Evolutionary conservation across 2,888 invertebrate species (phyloP).

Genomic region (Agrilus biguttatus): DNA sequence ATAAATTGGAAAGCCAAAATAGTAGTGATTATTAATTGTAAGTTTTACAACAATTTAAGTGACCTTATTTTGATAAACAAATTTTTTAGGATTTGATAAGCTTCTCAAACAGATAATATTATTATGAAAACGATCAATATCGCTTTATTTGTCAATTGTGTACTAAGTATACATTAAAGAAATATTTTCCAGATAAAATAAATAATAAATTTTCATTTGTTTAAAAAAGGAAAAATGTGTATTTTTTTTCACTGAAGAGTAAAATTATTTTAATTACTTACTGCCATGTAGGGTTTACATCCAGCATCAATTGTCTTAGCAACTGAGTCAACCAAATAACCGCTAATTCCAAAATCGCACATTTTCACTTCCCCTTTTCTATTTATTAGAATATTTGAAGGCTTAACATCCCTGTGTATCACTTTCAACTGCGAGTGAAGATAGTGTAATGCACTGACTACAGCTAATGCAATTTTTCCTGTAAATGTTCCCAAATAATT

Average conservation of each 20-base stretch:
- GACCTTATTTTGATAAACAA: too few relatives aligned
- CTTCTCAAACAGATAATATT: too few relatives aligned
- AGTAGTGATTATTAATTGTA: too few relatives aligned
- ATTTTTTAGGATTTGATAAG: too few relatives aligned
- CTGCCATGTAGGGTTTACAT: constrained; percentile 98
- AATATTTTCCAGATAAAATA: too few relatives aligned
- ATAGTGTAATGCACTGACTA: constrained; percentile 88
- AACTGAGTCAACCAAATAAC: constrained; percentile 91
- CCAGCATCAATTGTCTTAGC: constrained; percentile 97
- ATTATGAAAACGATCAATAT: too few relatives aligned
- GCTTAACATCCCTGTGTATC: constrained; percentile 93
- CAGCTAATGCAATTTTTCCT: constrained; percentile 75
- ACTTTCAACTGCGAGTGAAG: constrained; percentile 80
- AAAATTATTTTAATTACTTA: constrained; percentile 29
- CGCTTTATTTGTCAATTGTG: too few relatives aligned
- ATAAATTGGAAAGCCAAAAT: too few relatives aligned
- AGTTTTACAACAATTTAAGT: too few relatives aligned
- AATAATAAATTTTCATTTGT: too few relatives aligned
- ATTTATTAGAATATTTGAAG: constrained; percentile 93
- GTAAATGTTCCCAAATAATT: constrained; percentile 22
- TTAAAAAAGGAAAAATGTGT: too few relatives aligned
- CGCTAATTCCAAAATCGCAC: constrained; percentile 98
- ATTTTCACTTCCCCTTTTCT: constrained; percentile 90
- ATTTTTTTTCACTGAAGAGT: constrained; percentile 7
- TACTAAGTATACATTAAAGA: too few relatives aligned